A percentile compares a stretch with the other conserved stretches of the same genome.
phyloP scores from a whole-genome alignment of 2,888 invertebrate genomes.

The Orchesella flavescens region DNA sequence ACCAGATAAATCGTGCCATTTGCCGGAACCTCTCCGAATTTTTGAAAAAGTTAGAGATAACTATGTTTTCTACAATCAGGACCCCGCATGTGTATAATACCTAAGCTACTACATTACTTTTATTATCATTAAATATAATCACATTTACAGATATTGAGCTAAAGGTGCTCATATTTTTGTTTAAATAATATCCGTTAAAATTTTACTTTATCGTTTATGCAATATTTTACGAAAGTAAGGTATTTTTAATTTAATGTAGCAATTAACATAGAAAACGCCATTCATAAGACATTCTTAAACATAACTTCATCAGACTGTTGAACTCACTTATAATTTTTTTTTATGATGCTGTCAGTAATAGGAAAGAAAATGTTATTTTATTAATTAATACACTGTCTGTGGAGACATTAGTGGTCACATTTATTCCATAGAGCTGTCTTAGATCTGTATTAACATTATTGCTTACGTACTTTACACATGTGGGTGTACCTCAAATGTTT shows the following conservation, averaged over 20 bases:
- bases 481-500: slow-evolving; percentile 21
- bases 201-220: no score
- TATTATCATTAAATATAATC: background rate
- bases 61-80: slow-evolving; percentile 37
- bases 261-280: no score
- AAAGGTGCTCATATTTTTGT: no score
- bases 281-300: no score
- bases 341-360: no score
- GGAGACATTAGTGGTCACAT: background rate
- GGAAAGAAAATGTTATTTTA: no score
- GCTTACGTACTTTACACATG: slow-evolving; percentile 54
- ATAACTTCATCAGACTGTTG: no score
- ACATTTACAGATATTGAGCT: background rate
- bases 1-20: slow-evolving; percentile 93
- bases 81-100: slow-evolving; percentile 64
- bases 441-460: background rate
- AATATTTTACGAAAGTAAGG: no score
- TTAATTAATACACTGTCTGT: slow-evolving; percentile 13
- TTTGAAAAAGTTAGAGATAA: slow-evolving; percentile 84
- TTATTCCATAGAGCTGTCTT: background rate
- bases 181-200: no score
- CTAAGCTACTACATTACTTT: slow-evolving; percentile 24
- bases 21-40: slow-evolving; percentile 91
- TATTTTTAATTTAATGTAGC: no score
- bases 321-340: no score